phyloP scores from a whole-genome alignment of 2,113 vertebrate species.

The Pandion haliaetus region DNA sequence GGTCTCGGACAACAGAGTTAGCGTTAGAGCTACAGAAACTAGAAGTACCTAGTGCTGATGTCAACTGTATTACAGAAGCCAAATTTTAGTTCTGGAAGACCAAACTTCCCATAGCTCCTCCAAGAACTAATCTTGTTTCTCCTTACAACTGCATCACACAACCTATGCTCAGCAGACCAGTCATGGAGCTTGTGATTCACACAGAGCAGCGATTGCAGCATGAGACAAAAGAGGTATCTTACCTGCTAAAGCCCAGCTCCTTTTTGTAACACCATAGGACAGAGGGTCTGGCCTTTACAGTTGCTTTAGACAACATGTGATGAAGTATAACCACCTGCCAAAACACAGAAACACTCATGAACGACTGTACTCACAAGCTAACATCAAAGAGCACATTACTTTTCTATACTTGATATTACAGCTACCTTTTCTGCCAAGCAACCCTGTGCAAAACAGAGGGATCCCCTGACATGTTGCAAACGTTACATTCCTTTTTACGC shows the following conservation, averaged over 20 bases:
- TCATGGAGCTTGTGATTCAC: neutral
- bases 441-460: neutral
- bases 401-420: neutral
- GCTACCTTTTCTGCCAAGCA: neutral
- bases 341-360: neutral
- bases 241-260: conserved; percentile 97
- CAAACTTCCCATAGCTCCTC: neutral
- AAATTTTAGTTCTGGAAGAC: neutral
- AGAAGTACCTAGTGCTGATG: neutral
- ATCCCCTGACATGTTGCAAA: neutral
- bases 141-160: rapidly evolving
- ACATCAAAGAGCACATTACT: neutral
- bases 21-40: neutral
- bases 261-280: conserved; percentile 99
- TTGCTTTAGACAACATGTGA: conserved; percentile 96
- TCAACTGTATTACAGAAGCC: rapidly evolving
- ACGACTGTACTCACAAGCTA: neutral
- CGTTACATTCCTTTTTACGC: neutral
- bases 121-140: neutral
- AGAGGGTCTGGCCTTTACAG: conserved; percentile 89
- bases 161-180: rapidly evolving
- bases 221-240: neutral
- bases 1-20: neutral
- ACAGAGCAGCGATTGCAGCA: neutral
- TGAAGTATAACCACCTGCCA: conserved; percentile 95